These are phyloP conservation scores for Aleiodes alternator DNA, from an alignment of 2,888 invertebrate species.

Conservation along the genomic window DNA sequence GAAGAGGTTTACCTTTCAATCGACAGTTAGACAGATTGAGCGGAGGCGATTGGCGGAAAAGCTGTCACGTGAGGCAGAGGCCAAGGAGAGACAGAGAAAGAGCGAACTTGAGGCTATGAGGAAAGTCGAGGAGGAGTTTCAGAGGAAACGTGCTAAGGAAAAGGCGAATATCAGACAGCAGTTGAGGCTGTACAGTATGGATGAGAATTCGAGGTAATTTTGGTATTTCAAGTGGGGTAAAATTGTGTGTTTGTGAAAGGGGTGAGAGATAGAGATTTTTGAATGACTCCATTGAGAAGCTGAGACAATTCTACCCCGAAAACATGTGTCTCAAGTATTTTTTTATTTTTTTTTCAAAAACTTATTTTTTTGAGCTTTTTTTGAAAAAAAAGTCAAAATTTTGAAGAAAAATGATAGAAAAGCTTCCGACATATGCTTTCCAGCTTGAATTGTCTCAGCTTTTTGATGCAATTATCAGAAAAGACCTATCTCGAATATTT, in stretches of 20 bases:
- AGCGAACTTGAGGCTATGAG: conserved; percentile 89
- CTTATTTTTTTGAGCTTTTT: too few species aligned
- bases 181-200: conserved; percentile 82
- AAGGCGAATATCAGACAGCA: conserved; percentile 87
- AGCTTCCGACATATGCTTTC: too few species aligned
- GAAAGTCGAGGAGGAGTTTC: conserved; percentile 91
- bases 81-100: conserved; percentile 85
- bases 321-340: too few species aligned
- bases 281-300: too few species aligned
- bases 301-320: too few species aligned
- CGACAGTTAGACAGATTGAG: conserved; percentile 89
- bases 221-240: not conserved
- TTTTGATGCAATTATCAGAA: too few species aligned
- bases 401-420: too few species aligned
- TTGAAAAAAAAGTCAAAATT: too few species aligned
- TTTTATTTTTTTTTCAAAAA: too few species aligned
- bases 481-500: not conserved
- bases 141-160: conserved; percentile 87
- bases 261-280: too few species aligned
- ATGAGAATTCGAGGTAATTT: conserved; percentile 76
- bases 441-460: too few species aligned
- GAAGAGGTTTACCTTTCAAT: conserved; percentile 89
- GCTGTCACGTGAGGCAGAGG: conserved; percentile 85
- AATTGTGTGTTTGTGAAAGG: too few species aligned
- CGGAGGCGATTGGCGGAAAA: conserved; percentile 84